Percentiles rank a stretch among this genome's conserved stretches.
phyloP scores from a whole-genome alignment of 1,140 invertebrate species.

The Drosophila elegans region DNA sequence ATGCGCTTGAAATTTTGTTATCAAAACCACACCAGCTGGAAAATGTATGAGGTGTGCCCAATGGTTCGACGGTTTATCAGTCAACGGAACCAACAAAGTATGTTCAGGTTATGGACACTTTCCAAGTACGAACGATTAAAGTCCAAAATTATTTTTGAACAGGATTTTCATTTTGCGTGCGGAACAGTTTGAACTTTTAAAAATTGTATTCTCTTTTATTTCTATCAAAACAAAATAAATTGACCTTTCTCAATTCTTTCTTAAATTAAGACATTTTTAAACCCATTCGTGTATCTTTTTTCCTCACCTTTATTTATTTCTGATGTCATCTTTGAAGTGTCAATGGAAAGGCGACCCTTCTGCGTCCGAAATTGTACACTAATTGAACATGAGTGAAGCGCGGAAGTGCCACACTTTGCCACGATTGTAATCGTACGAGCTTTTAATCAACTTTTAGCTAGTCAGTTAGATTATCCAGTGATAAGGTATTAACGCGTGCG shows the following conservation, averaged over 20 bases:
- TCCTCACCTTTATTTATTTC: slow-evolving; percentile 39
- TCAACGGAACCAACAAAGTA: neutral
- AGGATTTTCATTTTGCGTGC: neutral
- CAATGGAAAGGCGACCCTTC: neutral
- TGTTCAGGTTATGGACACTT: slow-evolving; percentile 10
- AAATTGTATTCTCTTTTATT: neutral
- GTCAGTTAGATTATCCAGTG: slow-evolving; percentile 25
- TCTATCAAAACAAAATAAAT: neutral
- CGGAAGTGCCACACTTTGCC: neutral
- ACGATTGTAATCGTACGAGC: slow-evolving; percentile 26
- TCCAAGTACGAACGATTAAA: slow-evolving; percentile 12
- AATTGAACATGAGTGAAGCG: slow-evolving; percentile 25
- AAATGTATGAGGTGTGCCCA: no score
- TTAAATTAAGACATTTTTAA: no score
- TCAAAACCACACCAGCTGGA: neutral
- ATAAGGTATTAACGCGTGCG: slow-evolving; percentile 24
- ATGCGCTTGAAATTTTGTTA: neutral
- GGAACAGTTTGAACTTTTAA: neutral
- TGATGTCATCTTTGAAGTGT: slow-evolving; percentile 1
- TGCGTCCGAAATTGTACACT: neutral
- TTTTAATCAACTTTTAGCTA: slow-evolving; percentile 20
- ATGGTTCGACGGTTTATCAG: slow-evolving; percentile 1
- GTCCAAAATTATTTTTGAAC: slow-evolving; percentile 2
- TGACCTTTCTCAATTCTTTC: no score
- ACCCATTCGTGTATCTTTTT: no score